Conservation (phyloP, 2,888 invertebrate genomes). For the Tipula vernalis region DNA sequence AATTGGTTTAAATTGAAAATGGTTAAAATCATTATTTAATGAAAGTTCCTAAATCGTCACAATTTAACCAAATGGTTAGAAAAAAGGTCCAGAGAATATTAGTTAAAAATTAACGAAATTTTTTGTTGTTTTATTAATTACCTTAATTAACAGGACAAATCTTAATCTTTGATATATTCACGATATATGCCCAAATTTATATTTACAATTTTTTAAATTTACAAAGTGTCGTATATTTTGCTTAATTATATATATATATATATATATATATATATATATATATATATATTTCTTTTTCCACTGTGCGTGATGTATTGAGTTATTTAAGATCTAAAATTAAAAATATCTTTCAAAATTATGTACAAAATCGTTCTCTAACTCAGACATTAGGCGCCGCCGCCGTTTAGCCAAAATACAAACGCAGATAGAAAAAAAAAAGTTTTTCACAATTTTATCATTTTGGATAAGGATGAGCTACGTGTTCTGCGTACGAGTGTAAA, state of each 20-base stretch:
- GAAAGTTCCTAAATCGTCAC: too few species aligned
- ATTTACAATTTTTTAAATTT: background rate
- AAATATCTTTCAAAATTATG: background rate
- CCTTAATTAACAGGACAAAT: too few species aligned
- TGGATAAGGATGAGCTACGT: background rate
- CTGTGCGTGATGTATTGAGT: background rate
- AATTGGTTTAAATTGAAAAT: too few species aligned
- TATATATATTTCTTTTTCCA: background rate
- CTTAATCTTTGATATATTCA: background rate
- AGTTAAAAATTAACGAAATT: too few species aligned
- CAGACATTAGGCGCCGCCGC: background rate
- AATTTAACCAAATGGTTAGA: too few species aligned
- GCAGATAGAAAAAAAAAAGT: background rate
- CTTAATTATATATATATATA: background rate
- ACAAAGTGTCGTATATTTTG: background rate
- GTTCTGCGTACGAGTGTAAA: background rate
- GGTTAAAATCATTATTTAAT: too few species aligned
- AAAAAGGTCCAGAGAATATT: too few species aligned
- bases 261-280: background rate
- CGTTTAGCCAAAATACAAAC: background rate
- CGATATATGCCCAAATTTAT: background rate
- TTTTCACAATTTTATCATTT: background rate
- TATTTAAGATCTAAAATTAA: background rate
- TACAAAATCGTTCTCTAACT: background rate
- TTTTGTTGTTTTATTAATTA: too few species aligned